A percentile compares a stretch with the other conserved stretches of the same genome.
These are phyloP conservation scores for Sciurus carolinensis DNA, from an alignment of 2,797 vertebrate genomes.

Conservation along the genomic window DNA sequence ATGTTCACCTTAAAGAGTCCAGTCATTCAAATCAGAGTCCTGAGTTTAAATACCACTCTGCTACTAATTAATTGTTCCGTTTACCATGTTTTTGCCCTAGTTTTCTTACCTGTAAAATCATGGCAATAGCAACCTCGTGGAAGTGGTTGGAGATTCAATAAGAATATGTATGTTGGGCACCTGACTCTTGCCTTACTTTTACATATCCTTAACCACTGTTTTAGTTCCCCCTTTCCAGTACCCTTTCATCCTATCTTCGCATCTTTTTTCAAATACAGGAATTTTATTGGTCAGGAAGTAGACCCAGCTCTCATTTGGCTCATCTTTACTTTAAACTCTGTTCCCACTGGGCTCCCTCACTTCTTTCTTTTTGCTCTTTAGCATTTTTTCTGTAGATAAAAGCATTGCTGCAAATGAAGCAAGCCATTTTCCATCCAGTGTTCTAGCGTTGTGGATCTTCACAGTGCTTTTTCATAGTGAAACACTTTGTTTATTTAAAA, in stretches of 20 bases:
- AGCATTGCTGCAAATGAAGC: not conserved
- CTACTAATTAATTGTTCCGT: rapidly evolving
- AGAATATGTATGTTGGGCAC: not conserved
- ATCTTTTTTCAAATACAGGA: not conserved
- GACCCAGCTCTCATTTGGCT: not conserved
- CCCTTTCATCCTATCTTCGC: not conserved
- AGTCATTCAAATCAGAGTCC: not conserved
- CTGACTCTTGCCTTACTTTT: not conserved
- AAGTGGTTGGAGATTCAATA: not conserved
- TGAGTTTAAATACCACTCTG: not conserved
- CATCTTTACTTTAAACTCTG: not conserved
- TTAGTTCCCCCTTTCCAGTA: not conserved
- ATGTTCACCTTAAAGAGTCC: not conserved
- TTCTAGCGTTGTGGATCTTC: not conserved
- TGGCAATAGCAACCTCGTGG: too few relatives aligned
- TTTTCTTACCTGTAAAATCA: not conserved
- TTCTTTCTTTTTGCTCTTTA: not conserved
- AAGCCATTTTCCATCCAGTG: not conserved
- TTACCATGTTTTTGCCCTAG: not conserved
- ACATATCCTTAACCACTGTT: not conserved
- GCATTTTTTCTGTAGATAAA: not conserved
- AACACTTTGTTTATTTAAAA: not conserved
- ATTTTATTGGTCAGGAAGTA: not conserved
- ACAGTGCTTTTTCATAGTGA: conserved; percentile 13
- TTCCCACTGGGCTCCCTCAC: not conserved